Evolutionary conservation across 2,888 invertebrate genomes (phyloP), one percentile per base, ranked within the genome.

Genomic region (Cylloceria caligata): DNA sequence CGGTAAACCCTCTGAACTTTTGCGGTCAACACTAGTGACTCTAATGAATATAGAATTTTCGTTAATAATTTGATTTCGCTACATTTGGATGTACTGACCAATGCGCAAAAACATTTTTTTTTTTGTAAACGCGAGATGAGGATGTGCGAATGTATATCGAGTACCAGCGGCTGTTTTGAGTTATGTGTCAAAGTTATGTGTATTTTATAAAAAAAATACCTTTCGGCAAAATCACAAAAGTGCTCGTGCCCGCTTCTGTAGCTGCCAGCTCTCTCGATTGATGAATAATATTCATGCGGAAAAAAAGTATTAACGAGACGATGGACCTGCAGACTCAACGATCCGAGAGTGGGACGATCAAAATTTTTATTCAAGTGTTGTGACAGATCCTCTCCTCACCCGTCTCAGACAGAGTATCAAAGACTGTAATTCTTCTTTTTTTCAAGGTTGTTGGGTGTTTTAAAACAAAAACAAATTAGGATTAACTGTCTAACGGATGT

Each of bases 291-390:
- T 77, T 64, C 81, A 81, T 69, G 64, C 73, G 52, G 68, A 55
- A 73, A 64, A 77, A 77, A 73, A 81, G 52, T 81, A 68, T 73
- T 69, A 73, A 76, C 60, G 60, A 76, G 64, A 42, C 30, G 62
- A 57, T 55, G 57, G 52, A 34, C 47, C 45, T 9, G 19, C 16
- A 27, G 34, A 65, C 6, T 11, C 57, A 34, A 67, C 27, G 45
- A 47, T 19, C 55, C 42, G 62, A 76, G 67, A 76, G 36, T 57
- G 13, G 65, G 19, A 36, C n/a, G 42, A 47, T 67, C 16, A 39
- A 76, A 69, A 69, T 74, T 81, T 81, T 69, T 74, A 81, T 83
- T 72, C 71, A n/a, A n/a, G n/a, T n/a, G n/a, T n/a, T n/a, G n/a
- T n/a, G n/a, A n/a, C n/a, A n/a, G n/a, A n/a, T n/a, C n/a, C n/a